phyloP scores from a whole-genome alignment of 1,140 invertebrate species.

The Drosophila pectinifera region DNA sequence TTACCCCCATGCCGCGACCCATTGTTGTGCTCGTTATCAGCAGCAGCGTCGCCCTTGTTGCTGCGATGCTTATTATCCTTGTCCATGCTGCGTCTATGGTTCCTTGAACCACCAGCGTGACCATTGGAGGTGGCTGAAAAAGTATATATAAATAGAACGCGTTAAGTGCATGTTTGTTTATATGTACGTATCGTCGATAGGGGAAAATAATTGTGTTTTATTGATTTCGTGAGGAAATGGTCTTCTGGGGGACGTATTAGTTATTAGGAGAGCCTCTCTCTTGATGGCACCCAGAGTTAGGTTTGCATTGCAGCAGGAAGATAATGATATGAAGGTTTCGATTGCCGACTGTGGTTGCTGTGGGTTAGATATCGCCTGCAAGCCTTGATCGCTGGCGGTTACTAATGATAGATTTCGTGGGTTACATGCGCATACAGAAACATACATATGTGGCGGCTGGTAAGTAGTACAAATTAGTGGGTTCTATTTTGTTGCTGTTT shows the following conservation, averaged over 20 bases:
- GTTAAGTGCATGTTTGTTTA: conserved; percentile 21
- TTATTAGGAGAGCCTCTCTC: conserved; percentile 11
- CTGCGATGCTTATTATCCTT: conserved; percentile 83
- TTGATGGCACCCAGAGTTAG: conserved; percentile 11
- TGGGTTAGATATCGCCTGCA: conserved; percentile 31
- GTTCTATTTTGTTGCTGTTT: conserved; percentile 29
- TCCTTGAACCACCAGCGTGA: conserved; percentile 70
- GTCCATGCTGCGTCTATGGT: conserved; percentile 80
- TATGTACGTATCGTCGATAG: conserved; percentile 1
- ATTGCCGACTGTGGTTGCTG: conserved; percentile 41
- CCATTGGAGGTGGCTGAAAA: conserved; percentile 78
- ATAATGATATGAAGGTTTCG: conserved; percentile 36
- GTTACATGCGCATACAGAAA: conserved; percentile 46
- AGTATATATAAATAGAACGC: conserved; percentile 12
- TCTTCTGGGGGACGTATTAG: conserved; percentile 11
- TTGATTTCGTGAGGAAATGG: conserved; percentile 34
- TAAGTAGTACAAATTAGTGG: conserved; percentile 20
- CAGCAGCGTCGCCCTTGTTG: conserved; percentile 60
- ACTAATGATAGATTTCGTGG: conserved; percentile 20
- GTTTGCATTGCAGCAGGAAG: conserved; percentile 21
- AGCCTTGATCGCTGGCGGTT: conserved; percentile 10
- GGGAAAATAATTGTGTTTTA: conserved; percentile 33
- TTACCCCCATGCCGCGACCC: conserved; percentile 56
- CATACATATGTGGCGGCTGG: conserved; percentile 25
- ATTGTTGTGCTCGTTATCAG: conserved; percentile 69